Evolutionary conservation across 2,113 vertebrate species (phyloP).

Genomic region (Gobio gobio): DNA sequence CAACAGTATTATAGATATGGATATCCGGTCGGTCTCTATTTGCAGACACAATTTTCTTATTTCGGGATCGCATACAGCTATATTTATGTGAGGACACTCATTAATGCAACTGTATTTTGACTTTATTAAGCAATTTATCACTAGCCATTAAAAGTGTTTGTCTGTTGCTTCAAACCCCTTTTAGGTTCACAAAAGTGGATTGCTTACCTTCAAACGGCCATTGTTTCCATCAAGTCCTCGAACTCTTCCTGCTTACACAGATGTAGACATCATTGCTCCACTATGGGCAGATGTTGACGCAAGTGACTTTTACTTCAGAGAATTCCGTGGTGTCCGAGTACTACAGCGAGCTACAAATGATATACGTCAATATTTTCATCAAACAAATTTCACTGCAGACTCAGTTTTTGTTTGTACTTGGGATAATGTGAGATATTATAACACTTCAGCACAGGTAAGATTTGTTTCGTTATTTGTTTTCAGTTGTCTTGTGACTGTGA

Average conservation of each 20-base stretch:
- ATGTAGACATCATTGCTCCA: slow-evolving; percentile 19
- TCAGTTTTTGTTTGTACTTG: not conserved
- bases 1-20: not conserved
- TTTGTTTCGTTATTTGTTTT: not conserved
- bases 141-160: not conserved
- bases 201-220: not conserved
- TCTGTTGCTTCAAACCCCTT: not conserved
- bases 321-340: not conserved
- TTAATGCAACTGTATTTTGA: not conserved
- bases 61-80: not conserved
- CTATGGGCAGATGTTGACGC: slow-evolving; percentile 23
- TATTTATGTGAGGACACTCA: not conserved
- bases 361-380: not conserved
- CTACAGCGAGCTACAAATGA: not conserved
- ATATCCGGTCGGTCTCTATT: no score
- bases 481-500: not conserved
- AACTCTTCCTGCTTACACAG: not conserved
- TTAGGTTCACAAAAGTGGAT: not conserved
- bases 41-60: not conserved
- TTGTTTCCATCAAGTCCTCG: not conserved
- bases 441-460: not conserved
- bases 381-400: not conserved
- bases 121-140: not conserved
- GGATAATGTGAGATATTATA: not conserved
- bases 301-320: not conserved